Evolutionary conservation across 2,888 invertebrate genomes (phyloP), one percentile per base, ranked within the genome.

Genomic region (Eristalinus sepulchralis): DNA sequence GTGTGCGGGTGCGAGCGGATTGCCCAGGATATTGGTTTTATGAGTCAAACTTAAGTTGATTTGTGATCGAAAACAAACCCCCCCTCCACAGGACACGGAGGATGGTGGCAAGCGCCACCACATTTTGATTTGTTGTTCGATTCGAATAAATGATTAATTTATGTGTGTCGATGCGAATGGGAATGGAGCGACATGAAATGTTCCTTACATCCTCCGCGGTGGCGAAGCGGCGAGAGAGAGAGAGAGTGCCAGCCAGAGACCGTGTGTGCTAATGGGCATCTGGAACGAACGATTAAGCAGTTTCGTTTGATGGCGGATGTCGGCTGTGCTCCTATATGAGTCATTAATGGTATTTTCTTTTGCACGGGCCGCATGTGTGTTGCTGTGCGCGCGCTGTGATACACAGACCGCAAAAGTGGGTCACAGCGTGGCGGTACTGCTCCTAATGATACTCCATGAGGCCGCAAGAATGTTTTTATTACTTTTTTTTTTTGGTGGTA

Each of bases 91-190:
- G 17, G 17, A n/a, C 6, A 0, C 2, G 47, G n/a, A n/a, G n/a
- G 47, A n/a, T 47, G 47, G 17, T 8, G 47, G 47, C 10, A 13
- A 22, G 57, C 57, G 13, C 17, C 17, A 22, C 57, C 24, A 57
- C 57, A 22, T 59, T 66, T 71, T 39, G 62, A 62, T 68, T 80
- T 24, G 64, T 47, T 72, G 55, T 71, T 57, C 68, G 72, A 72
- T 77, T 77, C 76, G 17, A 73, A 81, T 81, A 77, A 84, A 77
- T 81, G 84, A 85, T 85, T 85, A 85, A 85, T 81, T 85, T 81
- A 66, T 80, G 79, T 80, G 79, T 66, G 47, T 81, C 81, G 76
- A 66, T 80, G 67, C 59, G 47, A 47, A 60, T 60, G 27, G n/a
- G 47, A 60, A 47, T 31, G 24, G 71, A 33, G 70, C 17, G 33